A percentile compares a stretch with the other conserved stretches of the same genome.
phyloP scores from a whole-genome alignment of 2,113 vertebrate species.

The Seriola aureovittata region DNA sequence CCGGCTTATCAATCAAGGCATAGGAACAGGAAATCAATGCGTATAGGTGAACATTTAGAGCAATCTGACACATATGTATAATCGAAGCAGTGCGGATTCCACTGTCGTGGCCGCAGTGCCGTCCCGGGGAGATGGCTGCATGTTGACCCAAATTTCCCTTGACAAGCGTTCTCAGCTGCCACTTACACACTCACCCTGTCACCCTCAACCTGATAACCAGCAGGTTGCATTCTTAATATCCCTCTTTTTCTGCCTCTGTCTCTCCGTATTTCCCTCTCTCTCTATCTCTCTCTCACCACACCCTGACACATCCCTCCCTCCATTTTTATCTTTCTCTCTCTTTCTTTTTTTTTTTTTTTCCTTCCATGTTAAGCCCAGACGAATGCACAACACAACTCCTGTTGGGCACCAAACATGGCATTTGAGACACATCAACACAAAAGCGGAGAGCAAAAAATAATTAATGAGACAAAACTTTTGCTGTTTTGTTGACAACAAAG shows the following conservation, averaged over 20 bases:
- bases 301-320: constrained; percentile 29
- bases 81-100: constrained; percentile 43
- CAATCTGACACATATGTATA: constrained; percentile 49
- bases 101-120: constrained; percentile 25
- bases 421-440: constrained; percentile 49
- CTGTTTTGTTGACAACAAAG: constrained; percentile 71
- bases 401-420: constrained; percentile 40
- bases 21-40: constrained; percentile 67
- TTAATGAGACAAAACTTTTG: constrained; percentile 72
- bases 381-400: constrained; percentile 9
- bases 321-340: constrained; percentile 1
- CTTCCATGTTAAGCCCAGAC: neutral
- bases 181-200: constrained; percentile 52
- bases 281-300: neutral
- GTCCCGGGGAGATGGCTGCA: constrained; percentile 48
- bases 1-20: constrained; percentile 67
- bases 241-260: constrained; percentile 34
- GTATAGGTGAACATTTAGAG: constrained; percentile 49
- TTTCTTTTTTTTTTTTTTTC: constrained; percentile 2
- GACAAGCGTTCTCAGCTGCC: constrained; percentile 67
- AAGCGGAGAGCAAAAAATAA: constrained; percentile 65
- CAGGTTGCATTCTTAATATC: constrained; percentile 47
- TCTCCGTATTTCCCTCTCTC: constrained; percentile 2
- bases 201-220: constrained; percentile 51
- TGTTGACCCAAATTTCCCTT: constrained; percentile 72